These are phyloP conservation scores for Poicephalus meyeri DNA, from an alignment of 2,113 vertebrate genomes.

Conservation along the genomic window DNA sequence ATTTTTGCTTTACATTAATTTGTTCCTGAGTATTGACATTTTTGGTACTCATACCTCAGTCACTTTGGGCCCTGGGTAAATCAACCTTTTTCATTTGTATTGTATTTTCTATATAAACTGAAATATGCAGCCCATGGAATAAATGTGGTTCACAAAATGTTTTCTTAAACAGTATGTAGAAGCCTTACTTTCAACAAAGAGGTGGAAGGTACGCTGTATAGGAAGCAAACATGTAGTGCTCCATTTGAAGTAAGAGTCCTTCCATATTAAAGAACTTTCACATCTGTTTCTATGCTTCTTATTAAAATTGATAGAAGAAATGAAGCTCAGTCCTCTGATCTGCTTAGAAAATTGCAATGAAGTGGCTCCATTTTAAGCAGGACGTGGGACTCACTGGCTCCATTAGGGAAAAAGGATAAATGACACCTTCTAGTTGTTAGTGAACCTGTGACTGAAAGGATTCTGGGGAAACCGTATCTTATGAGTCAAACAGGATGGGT, in stretches of 20 bases:
- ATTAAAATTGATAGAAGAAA: not conserved
- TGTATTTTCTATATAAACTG: not conserved
- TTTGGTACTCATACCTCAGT: not conserved
- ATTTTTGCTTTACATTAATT: not conserved
- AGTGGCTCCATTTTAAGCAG: not conserved
- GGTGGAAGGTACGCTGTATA: not conserved
- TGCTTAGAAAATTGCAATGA: not conserved
- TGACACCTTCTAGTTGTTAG: not conserved
- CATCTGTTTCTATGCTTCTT: not conserved
- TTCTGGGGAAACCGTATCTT: not conserved
- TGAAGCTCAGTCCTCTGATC: not conserved
- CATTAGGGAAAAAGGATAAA: not conserved
- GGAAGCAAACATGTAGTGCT: not conserved
- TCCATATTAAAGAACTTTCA: not conserved
- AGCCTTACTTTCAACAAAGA: not conserved
- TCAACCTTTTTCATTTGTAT: not conserved
- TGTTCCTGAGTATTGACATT: not conserved
- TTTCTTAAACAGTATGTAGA: not conserved
- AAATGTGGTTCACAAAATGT: not conserved
- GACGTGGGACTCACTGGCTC: not conserved
- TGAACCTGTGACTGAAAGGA: not conserved
- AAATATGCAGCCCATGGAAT: not conserved
- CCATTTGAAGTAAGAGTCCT: not conserved
- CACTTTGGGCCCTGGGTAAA: not conserved
- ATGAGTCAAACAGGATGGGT: not conserved